These are phyloP conservation scores for Danaus plexippus DNA, from an alignment of 1,140 invertebrate species.

Conservation along the genomic window DNA sequence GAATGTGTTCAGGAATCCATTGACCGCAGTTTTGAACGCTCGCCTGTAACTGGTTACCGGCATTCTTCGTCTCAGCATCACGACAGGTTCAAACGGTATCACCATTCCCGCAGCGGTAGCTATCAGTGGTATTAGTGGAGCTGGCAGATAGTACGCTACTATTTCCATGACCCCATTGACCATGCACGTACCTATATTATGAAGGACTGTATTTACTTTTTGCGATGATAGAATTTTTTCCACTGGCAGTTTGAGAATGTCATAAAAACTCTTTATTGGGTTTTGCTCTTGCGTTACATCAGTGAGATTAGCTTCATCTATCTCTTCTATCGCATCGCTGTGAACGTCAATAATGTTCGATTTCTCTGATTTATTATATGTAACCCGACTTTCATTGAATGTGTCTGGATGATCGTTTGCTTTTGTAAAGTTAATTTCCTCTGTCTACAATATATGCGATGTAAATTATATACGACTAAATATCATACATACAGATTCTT, in stretches of 20 bases:
- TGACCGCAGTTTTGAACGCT: slow-evolving; percentile 48
- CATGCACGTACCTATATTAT: slow-evolving; percentile 53
- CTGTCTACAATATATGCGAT: no score
- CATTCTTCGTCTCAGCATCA: slow-evolving; percentile 47
- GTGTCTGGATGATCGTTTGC: no score
- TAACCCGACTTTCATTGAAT: no score
- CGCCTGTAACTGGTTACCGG: slow-evolving; percentile 55
- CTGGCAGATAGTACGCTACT: slow-evolving; percentile 48
- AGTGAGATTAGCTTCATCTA: background rate
- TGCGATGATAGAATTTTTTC: slow-evolving; percentile 31
- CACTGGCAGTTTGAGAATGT: slow-evolving; percentile 25
- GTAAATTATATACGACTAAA: no score
- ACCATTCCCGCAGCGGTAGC: slow-evolving; percentile 54
- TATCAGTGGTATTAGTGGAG: slow-evolving; percentile 53
- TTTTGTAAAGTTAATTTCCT: no score
- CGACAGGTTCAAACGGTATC: slow-evolving; percentile 57
- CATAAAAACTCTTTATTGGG: slow-evolving; percentile 13
- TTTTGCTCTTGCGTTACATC: background rate
- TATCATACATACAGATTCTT: no score
- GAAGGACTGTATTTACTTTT: slow-evolving; percentile 41
- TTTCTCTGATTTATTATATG: no score
- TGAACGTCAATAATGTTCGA: no score
- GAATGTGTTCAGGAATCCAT: slow-evolving; percentile 52
- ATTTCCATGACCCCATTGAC: slow-evolving; percentile 60
- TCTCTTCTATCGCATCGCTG: background rate